Evolutionary conservation across 2,797 vertebrate species (phyloP).

Genomic region (Lutjanus argentimaculatus): DNA sequence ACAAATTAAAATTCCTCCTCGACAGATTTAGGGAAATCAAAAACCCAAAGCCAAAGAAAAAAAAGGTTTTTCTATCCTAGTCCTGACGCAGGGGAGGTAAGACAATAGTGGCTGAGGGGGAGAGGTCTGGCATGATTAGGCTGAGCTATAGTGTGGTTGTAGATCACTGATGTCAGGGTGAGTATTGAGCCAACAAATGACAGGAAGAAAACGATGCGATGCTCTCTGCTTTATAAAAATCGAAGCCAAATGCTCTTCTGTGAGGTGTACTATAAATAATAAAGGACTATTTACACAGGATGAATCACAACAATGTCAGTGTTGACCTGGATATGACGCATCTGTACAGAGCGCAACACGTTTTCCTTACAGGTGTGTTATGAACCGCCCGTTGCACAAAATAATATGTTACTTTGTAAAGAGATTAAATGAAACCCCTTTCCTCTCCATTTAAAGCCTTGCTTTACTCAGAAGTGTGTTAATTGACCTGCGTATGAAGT

Average conservation of each 20-base stretch:
- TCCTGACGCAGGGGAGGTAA: conserved; percentile 23
- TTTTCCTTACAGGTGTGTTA: too few relatives aligned
- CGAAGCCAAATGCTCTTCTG: conserved; percentile 23
- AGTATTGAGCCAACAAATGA: conserved; percentile 22
- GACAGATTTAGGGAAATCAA: conserved; percentile 67
- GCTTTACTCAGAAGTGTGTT: too few relatives aligned
- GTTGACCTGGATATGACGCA: too few relatives aligned
- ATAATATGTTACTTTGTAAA: too few relatives aligned
- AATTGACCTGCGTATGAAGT: too few relatives aligned
- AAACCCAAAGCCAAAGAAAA: conserved; percentile 44
- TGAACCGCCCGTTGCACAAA: too few relatives aligned
- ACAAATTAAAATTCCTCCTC: conserved; percentile 71
- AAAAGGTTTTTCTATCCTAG: conserved; percentile 11
- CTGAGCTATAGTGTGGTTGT: conserved; percentile 16
- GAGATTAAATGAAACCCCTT: too few relatives aligned
- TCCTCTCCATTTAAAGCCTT: too few relatives aligned
- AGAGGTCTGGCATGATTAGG: conserved; percentile 11
- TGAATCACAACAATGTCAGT: conserved; percentile 40
- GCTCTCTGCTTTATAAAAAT: conserved; percentile 18
- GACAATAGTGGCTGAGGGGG: conserved; percentile 14
- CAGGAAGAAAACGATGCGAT: conserved; percentile 26
- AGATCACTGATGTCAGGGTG: conserved; percentile 37
- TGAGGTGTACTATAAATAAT: conserved; percentile 35
- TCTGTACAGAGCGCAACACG: too few relatives aligned
- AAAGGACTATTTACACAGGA: conserved; percentile 18